Evolutionary conservation across 1,140 invertebrate species (phyloP), one percentile per base, ranked within the genome.

Genomic region (Zaprionus tsacasi): DNA sequence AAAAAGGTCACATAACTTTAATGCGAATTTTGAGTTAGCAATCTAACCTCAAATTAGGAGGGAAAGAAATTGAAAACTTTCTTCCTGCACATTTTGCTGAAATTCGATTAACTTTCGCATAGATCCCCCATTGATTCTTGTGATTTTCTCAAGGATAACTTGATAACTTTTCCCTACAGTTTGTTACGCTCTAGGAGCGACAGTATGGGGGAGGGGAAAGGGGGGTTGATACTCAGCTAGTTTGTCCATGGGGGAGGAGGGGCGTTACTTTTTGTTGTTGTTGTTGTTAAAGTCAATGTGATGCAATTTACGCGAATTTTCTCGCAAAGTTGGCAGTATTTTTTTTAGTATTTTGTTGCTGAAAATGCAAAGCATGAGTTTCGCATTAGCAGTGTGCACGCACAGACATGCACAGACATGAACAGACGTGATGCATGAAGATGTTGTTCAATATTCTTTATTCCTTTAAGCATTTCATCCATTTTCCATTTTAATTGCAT

Each of bases 401-500:
- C 60, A 54, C 70, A 66, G 3, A 30, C 50, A 30, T 8, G 36
- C 45, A 54, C 52, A 55, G 40, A 45, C 40, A 43, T 8, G n/a
- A n/a, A 43, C 2, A 6, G 12, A 52, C 27, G 33, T 30, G 36
- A 13, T 27, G 12, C 40, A 25, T 43, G 35, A 74, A 69, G 59
- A 70, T 36, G 69, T 54, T 79, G 77, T 88, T 87, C 80, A 64
- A 72, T 43, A 55, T 65, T 63, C 33, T 17, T 50, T 50, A 21
- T 45, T 63, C 33, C 45, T 50, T 50, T 50, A 6, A 21, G 21
- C 45, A 50, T 78, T 79, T n/a, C n/a, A n/a, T n/a, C n/a, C n/a
- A n/a, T n/a, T 82, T 78, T 72, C 77, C 80, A 78, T 78, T 88
- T 81, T 78, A 86, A 81, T 88, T 89, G 81, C 77, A 78, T 88